Evolutionary conservation across 2,113 vertebrate species (phyloP), one percentile per base, ranked within the genome.

Genomic region (Alosa alosa): DNA sequence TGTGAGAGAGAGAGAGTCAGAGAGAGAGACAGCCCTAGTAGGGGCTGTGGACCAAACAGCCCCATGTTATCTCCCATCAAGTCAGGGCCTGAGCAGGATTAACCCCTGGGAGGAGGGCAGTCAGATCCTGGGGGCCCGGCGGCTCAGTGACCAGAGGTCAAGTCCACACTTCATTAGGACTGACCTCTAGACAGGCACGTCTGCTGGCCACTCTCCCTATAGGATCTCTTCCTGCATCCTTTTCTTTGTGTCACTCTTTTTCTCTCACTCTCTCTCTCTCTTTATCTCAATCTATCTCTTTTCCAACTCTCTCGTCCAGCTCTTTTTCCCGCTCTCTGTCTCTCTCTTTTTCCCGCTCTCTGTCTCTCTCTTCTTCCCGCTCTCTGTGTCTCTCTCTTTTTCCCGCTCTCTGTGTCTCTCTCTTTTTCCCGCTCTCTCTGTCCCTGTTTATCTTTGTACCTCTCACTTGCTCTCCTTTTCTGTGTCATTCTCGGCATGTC

Each of bases 1-100:
- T 57, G n/a, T 1, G 52, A 9, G 52, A 13, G 52, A 13, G 52
- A 13, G 52, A 13, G 52, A 10, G 57, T 15, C 9, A 4, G 25
- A 15, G 68, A 15, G 68, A 15, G 68, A 4, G 68, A 75, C 25
- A 75, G 68, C 13, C 15, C 68, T 15, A 78, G 36, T 36, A 78
- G 41, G 72, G 60, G 84, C 85, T 78, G 88, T 83, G 39, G 57
- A 75, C 20, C 49, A 82, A 88, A 85, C 75, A 85, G 2, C 83
- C 84, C 82, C 82, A 82, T n/a, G 39, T 90, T 90, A 88, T 90
- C 89, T 81, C 75, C 87, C 75, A 85, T 86, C 89, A 85, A 85
- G 83, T 88, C 85, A 89, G 85, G 82, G 85, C 85, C 83, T 83
- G 83, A 88, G 86, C 55, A 72, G 84, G 87, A 88, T 88, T 89